Conservation (phyloP, 2,113 vertebrate species). For the Triplophysa siluroides region DNA sequence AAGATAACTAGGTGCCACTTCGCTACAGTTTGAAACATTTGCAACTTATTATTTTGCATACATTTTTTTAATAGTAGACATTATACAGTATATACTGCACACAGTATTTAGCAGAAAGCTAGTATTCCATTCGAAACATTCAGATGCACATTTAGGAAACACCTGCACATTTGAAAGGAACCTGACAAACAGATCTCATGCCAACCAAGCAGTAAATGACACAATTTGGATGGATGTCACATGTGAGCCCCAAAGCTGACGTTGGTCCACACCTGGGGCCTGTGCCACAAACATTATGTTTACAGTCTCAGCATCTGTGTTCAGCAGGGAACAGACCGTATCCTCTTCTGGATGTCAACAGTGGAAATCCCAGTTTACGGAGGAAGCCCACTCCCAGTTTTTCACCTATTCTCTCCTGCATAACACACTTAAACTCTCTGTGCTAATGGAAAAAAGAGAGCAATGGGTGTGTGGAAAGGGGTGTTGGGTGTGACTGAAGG, state of each 20-base stretch:
- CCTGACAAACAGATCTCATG: conserved; percentile 5
- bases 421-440: conserved; percentile 1
- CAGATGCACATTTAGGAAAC: conserved; percentile 16
- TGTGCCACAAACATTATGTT: neutral
- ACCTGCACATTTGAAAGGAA: conserved; percentile 8
- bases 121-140: neutral
- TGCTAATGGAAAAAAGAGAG: conserved; percentile 48
- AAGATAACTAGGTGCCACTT: no score
- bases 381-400: conserved; percentile 24
- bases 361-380: conserved; percentile 50
- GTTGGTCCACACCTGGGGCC: conserved; percentile 1
- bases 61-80: no score
- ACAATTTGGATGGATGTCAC: neutral
- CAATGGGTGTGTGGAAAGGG: conserved; percentile 27
- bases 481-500: conserved; percentile 39
- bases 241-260: neutral
- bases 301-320: neutral
- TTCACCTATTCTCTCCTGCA: neutral
- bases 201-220: neutral
- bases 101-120: no score
- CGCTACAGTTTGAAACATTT: no score
- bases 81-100: no score
- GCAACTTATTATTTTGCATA: no score
- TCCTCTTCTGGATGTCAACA: conserved; percentile 37
- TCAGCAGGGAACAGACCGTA: neutral